Conservation (phyloP, 2,888 invertebrate species). For the Lasioglossum leucozonium region DNA sequence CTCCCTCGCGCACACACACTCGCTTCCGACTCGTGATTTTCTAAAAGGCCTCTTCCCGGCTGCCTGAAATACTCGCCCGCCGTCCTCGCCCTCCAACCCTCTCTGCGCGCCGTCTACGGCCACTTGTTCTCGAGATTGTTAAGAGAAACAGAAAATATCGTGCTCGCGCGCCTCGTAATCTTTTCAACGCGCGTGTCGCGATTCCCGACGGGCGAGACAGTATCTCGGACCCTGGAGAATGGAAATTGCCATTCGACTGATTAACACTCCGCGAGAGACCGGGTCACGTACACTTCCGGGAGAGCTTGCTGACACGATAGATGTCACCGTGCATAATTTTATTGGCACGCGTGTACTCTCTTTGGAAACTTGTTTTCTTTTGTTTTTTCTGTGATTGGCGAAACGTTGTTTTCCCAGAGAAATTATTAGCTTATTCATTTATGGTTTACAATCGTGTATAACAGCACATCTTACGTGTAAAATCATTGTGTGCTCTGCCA, state of each 20-base stretch:
- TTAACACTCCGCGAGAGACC: neutral
- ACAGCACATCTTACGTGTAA: too few relatives aligned
- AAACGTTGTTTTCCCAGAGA: neutral
- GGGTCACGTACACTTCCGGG: neutral
- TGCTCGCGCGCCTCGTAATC: neutral
- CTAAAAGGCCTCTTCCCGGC: conserved; percentile 52
- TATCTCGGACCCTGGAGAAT: conserved; percentile 4
- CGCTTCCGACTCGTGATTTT: conserved; percentile 60
- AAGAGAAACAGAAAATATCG: conserved; percentile 35
- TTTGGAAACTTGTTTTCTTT: neutral
- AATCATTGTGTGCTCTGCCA: too few relatives aligned
- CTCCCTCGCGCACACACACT: too few relatives aligned
- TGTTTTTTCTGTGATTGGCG: neutral
- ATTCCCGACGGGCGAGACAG: neutral
- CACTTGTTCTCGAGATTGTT: conserved; percentile 16
- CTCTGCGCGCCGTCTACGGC: neutral
- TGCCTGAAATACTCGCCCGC: conserved; percentile 39
- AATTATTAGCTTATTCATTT: too few relatives aligned
- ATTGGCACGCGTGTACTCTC: neutral
- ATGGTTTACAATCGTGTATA: too few relatives aligned
- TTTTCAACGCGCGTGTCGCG: conserved; percentile 15
- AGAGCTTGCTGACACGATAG: neutral
- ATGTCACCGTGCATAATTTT: neutral
- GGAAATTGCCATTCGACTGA: conserved; percentile 24
- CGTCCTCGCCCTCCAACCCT: neutral